These are phyloP conservation scores for Corydoras sp. DNA, from an alignment of 2,113 vertebrate species.

Conservation along the genomic window DNA sequence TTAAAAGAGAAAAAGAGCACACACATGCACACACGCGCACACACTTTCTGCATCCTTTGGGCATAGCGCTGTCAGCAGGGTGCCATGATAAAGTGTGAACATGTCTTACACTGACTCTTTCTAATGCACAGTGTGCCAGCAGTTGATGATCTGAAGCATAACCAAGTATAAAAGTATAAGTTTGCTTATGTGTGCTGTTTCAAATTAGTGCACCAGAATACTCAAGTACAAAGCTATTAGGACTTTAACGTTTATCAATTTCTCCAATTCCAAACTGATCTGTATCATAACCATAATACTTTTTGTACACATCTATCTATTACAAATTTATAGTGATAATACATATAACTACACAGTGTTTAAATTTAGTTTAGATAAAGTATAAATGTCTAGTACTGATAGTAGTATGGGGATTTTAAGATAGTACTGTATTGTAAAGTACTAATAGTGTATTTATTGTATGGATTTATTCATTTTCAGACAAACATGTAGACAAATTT, in stretches of 20 bases:
- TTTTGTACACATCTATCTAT: no score
- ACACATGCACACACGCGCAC: slow-evolving; percentile 25
- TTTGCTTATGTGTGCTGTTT: slow-evolving; percentile 1
- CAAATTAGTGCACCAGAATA: slow-evolving; percentile 18
- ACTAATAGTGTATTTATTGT: no score
- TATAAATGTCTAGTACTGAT: no score
- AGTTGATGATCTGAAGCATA: background rate
- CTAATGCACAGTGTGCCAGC: background rate
- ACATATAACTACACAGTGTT: no score
- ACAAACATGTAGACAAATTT: no score
- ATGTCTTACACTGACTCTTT: slow-evolving; percentile 2
- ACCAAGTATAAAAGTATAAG: slow-evolving; percentile 21
- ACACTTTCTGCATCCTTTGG: slow-evolving; percentile 13
- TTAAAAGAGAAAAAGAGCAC: slow-evolving; percentile 4
- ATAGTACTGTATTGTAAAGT: no score
- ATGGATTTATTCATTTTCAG: no score
- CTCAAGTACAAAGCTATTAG: background rate
- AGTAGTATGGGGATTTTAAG: no score
- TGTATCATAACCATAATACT: no score
- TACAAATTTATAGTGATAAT: no score
- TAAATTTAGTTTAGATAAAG: no score
- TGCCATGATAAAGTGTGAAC: slow-evolving; percentile 23
- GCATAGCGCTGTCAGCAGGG: slow-evolving; percentile 24
- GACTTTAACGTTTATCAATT: background rate
- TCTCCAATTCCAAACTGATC: no score